Evolutionary conservation across 2,113 vertebrate genomes (phyloP), one percentile per base, ranked within the genome.

Genomic region (Raphicerus campestris): DNA sequence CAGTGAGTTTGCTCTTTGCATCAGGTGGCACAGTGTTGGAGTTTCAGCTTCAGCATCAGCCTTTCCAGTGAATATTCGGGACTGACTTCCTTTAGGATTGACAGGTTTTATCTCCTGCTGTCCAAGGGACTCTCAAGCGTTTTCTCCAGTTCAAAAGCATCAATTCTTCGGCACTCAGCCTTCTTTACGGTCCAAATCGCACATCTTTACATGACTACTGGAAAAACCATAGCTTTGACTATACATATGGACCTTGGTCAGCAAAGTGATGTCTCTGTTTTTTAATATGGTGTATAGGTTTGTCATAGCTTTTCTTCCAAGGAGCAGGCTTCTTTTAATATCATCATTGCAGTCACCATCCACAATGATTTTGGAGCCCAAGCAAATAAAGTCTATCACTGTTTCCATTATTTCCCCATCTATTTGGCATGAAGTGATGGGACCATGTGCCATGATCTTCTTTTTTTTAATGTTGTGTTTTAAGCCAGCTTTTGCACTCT

Each of bases 171-270:
- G 39, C 0, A 7, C 39, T 75, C 22, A 26, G 39, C 39, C 39
- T 75, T 15, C 39, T 42, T 75, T 26, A 75, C 0, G 22, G 39
- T 75, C 22, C 70, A 42, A 42, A 14, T 42, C 3, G 42, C 39
- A 42, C 39, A 26, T 26, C 20, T 26, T 26, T 42, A 75, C 39
- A 15, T 26, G 70, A 42, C 39, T 15, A 8, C 39, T 75, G 70
- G 22, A 75, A 75, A 75, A 42, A 75, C 39, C 6, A 42, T 75
- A 75, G 35, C 20, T 75, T 24, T 75, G 22, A 75, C 39, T 42
- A 42, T 14, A 75, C 0, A 42, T 14, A 75, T 0, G 2, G 11
- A 75, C 10, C 22, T 75, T 42, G 42, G 70, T 26, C 20, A 39
- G 22, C 3, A 42, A 26, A 75, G 22, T 42, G 11, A 75, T 75